These are phyloP conservation scores for Chionomys nivalis DNA, from an alignment of 2,113 vertebrate genomes.

Conservation along the genomic window DNA sequence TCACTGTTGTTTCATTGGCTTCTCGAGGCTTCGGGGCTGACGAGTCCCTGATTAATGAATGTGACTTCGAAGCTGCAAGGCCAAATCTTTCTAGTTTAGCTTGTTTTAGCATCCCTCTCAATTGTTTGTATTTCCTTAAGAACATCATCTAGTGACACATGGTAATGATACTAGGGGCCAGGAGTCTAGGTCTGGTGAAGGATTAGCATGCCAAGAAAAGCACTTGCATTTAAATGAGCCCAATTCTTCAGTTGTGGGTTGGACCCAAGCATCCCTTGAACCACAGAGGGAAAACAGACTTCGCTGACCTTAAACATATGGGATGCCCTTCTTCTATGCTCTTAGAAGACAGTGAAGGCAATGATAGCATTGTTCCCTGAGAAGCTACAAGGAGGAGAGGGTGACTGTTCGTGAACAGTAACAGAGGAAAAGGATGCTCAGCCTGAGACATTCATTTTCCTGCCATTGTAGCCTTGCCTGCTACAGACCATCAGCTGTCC, in stretches of 20 bases:
- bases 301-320: not conserved
- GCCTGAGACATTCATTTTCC: not conserved
- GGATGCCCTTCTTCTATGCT: not conserved
- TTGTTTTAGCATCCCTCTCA: constrained; percentile 2
- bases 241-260: not conserved
- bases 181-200: constrained; percentile 8
- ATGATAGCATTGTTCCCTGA: not conserved
- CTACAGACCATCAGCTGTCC: not conserved
- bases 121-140: constrained; percentile 30
- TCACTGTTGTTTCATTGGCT: constrained; percentile 67
- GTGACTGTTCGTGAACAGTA: not conserved
- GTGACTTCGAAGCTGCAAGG: constrained; percentile 58
- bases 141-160: constrained; percentile 39
- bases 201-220: not conserved
- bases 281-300: not conserved
- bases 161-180: not conserved
- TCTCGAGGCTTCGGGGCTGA: constrained; percentile 56
- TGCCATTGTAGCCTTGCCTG: not conserved
- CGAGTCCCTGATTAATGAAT: constrained; percentile 59
- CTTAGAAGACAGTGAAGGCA: constrained; percentile 18
- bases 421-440: not conserved
- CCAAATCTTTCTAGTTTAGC: constrained; percentile 63
- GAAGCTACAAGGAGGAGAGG: not conserved
- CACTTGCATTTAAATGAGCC: not conserved
- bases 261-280: not conserved